Evolutionary conservation across 2,113 vertebrate genomes (phyloP).

Genomic region (Leucoraja erinaceus): DNA sequence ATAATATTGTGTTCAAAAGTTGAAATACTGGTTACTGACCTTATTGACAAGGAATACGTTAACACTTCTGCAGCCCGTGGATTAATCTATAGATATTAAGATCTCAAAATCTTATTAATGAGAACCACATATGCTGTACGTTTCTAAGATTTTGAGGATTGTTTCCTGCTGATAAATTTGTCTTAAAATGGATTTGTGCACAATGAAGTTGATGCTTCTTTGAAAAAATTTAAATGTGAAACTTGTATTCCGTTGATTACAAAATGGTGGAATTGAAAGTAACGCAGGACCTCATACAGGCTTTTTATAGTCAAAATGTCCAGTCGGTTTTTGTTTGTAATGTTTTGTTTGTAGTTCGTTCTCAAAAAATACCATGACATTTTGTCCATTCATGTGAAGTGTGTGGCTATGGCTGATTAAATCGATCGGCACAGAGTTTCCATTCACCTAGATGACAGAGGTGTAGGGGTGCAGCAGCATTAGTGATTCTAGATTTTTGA

Average conservation of each 20-base stretch:
- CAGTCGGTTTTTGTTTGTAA: background rate
- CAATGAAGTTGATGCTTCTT: background rate
- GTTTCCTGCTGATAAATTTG: background rate
- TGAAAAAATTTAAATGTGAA: constrained; percentile 7
- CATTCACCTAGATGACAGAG: too few relatives aligned
- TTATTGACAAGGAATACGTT: background rate
- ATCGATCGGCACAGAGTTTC: too few relatives aligned
- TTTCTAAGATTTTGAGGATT: background rate
- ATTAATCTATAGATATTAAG: background rate
- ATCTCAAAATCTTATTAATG: background rate
- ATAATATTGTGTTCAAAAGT: background rate
- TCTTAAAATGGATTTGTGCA: background rate
- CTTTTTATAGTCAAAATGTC: background rate
- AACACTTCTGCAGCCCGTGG: background rate
- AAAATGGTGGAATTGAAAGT: background rate
- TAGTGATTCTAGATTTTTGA: too few relatives aligned
- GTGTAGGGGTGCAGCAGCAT: too few relatives aligned
- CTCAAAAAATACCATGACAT: too few relatives aligned
- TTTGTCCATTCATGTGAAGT: too few relatives aligned
- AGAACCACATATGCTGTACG: background rate
- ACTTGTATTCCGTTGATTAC: background rate
- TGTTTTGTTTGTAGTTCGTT: too few relatives aligned
- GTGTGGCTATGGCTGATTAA: too few relatives aligned
- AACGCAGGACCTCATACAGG: background rate
- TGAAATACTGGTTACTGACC: background rate